These are phyloP conservation scores for Pollenia angustigena DNA, from an alignment of 2,888 invertebrate species.

Conservation along the genomic window DNA sequence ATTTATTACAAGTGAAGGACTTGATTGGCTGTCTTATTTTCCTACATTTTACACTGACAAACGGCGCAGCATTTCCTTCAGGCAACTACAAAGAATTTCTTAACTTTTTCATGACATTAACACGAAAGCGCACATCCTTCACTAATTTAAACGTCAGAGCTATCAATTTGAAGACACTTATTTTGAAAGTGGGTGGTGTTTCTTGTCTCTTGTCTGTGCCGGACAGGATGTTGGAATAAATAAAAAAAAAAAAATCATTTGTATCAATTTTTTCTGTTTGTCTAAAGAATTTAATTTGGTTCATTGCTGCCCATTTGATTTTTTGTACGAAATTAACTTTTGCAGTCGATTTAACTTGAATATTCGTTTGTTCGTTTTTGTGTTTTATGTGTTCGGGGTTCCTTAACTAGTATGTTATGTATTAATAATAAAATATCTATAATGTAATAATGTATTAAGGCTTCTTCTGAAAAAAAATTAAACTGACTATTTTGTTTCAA, in stretches of 20 bases:
- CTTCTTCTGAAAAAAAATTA: no score
- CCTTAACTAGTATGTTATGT: neutral
- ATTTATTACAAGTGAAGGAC: neutral
- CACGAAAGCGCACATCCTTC: neutral
- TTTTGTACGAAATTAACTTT: slow-evolving; percentile 27
- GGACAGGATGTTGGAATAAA: neutral
- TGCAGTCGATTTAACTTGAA: neutral
- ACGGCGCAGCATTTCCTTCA: neutral
- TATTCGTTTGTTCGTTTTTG: neutral
- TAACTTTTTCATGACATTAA: slow-evolving; percentile 17
- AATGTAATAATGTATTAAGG: no score
- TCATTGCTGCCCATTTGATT: slow-evolving; percentile 6
- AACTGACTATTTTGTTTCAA: no score
- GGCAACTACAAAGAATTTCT: slow-evolving; percentile 2
- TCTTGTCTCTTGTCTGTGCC: neutral
- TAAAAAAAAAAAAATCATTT: neutral
- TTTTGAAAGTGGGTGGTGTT: neutral
- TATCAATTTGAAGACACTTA: slow-evolving; percentile 9
- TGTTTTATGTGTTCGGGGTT: neutral
- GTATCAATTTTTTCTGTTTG: neutral
- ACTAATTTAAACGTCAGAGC: neutral
- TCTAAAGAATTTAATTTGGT: slow-evolving; percentile 23
- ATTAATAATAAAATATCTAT: no score
- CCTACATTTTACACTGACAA: neutral
- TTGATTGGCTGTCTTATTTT: neutral